Evolutionary conservation across 2,888 invertebrate genomes (phyloP).

Genomic region (Euphydryas editha): DNA sequence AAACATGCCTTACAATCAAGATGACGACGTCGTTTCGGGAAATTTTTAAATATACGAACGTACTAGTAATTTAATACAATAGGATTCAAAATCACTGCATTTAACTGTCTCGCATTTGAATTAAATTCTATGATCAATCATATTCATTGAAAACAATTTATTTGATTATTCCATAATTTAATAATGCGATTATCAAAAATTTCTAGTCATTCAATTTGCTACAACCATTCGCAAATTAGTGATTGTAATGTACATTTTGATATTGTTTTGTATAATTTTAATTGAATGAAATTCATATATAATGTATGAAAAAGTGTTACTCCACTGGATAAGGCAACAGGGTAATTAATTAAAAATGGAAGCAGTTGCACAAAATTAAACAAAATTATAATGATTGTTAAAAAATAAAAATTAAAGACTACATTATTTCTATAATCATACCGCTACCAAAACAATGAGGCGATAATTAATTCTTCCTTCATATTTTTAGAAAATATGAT

Average conservation of each 20-base stretch:
- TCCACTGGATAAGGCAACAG: constrained; percentile 39
- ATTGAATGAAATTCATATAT: constrained; percentile 10
- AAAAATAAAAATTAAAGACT: neutral
- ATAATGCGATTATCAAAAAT: constrained; percentile 45
- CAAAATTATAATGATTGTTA: constrained; percentile 12
- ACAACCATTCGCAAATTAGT: constrained; percentile 56
- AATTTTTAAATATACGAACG: neutral
- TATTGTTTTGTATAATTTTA: constrained; percentile 22
- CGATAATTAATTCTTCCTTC: constrained; percentile 11
- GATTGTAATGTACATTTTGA: constrained; percentile 45
- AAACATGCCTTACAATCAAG: neutral
- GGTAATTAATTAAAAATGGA: constrained; percentile 35
- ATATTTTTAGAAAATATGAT: constrained; percentile 19
- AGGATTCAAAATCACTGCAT: neutral
- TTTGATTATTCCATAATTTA: constrained; percentile 1
- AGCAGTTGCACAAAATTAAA: constrained; percentile 22
- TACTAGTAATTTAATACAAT: neutral
- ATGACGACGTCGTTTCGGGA: neutral
- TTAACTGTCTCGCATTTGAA: constrained; percentile 11
- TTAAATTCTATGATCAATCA: neutral
- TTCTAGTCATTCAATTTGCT: constrained; percentile 75
- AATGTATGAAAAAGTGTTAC: constrained; percentile 2
- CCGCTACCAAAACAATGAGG: neutral
- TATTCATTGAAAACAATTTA: neutral
- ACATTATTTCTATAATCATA: neutral